A percentile compares a stretch with the other conserved stretches of the same genome.
phyloP scores from a whole-genome alignment of 2,888 invertebrate species.

The Aromia moschata region DNA sequence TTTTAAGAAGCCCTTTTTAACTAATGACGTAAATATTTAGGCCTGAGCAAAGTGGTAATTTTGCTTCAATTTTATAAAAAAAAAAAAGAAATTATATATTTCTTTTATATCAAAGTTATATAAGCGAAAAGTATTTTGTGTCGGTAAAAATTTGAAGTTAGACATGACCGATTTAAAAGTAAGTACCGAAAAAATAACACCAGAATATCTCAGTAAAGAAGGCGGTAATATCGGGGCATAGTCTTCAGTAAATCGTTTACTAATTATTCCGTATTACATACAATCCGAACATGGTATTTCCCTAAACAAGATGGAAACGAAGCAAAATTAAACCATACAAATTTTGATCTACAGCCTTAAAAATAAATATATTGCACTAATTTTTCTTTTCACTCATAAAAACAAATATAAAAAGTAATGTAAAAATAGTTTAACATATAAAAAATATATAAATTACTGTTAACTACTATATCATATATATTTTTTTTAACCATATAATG shows the following conservation, averaged over 20 bases:
- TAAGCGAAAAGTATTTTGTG: too few species aligned
- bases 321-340: conserved; percentile 15
- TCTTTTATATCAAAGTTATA: too few species aligned
- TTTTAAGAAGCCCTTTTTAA: too few species aligned
- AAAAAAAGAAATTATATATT: too few species aligned
- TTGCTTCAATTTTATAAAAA: too few species aligned
- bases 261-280: not conserved
- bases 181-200: too few species aligned
- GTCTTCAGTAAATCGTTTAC: not conserved
- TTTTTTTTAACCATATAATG: conserved; percentile 32
- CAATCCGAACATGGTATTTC: not conserved
- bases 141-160: too few species aligned
- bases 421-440: conserved; percentile 55
- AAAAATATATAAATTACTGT: conserved; percentile 51
- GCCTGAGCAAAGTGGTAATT: too few species aligned
- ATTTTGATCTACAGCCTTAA: conserved; percentile 9
- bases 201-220: conserved; percentile 9
- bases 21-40: too few species aligned
- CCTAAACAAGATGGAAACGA: conserved; percentile 10
- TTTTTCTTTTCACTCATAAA: conserved; percentile 46
- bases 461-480: conserved; percentile 45
- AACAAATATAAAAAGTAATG: conserved; percentile 53
- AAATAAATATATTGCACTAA: conserved; percentile 49
- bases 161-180: too few species aligned
- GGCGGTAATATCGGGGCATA: conserved; percentile 7